phyloP scores from a whole-genome alignment of 2,888 invertebrate species.

The Dryomyza anilis region DNA sequence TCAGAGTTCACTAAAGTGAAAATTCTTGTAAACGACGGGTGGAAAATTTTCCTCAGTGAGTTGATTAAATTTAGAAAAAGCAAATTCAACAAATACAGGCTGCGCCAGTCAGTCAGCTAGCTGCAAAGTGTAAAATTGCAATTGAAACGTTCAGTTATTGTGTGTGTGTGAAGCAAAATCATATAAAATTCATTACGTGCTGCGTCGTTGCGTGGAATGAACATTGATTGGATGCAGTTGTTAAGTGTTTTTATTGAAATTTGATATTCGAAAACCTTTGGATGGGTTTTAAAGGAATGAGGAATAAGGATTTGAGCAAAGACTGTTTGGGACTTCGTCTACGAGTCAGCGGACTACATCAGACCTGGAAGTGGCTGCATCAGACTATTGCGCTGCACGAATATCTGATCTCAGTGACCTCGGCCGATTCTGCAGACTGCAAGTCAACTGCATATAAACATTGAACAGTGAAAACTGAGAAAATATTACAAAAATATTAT shows the following conservation, averaged over 20 bases:
- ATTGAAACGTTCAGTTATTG: not conserved
- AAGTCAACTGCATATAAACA: conserved; percentile 18
- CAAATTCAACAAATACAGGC: no score
- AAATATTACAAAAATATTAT: conserved; percentile 1
- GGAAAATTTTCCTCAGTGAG: conserved; percentile 21
- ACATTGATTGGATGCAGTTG: not conserved
- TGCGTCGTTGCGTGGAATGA: no score
- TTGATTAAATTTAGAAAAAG: not conserved
- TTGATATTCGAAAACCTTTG: conserved; percentile 36
- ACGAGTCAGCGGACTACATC: conserved; percentile 86
- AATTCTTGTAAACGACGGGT: not conserved
- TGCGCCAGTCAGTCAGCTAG: no score
- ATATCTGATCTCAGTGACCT: conserved; percentile 80
- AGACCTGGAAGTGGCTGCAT: conserved; percentile 95
- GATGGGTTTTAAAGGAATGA: conserved; percentile 59
- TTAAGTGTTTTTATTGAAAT: not conserved
- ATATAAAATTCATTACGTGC: no score
- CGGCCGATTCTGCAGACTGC: conserved; percentile 70
- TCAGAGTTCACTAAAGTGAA: no score
- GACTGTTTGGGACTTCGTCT: conserved; percentile 80
- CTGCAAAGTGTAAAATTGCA: conserved; percentile 4
- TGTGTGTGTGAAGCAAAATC: not conserved
- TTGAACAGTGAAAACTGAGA: not conserved
- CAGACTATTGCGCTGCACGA: conserved; percentile 88
- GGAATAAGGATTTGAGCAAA: conserved; percentile 52